phyloP scores from a whole-genome alignment of 2,113 vertebrate genomes.

The Eurystomus gularis region DNA sequence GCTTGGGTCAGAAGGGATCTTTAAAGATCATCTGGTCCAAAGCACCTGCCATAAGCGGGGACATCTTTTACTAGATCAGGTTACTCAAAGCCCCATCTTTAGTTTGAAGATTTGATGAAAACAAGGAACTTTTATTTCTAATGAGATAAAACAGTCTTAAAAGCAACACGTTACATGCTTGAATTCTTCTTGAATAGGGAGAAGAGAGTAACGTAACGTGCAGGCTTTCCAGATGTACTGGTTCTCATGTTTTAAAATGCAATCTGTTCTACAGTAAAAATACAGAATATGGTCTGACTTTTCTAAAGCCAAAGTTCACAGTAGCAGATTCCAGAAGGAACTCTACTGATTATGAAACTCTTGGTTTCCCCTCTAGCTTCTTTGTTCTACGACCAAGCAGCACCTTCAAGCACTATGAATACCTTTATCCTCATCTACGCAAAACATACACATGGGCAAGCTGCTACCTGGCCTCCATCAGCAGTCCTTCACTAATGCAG shows the following conservation, averaged over 20 bases:
- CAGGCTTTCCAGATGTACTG: background rate
- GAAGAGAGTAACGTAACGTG: background rate
- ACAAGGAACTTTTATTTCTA: background rate
- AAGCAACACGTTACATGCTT: background rate
- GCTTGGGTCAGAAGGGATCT: background rate
- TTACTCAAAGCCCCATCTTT: background rate
- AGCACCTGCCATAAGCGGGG: background rate
- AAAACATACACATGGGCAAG: background rate
- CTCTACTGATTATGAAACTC: background rate
- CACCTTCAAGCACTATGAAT: background rate
- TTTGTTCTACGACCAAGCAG: background rate
- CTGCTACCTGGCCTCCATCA: background rate
- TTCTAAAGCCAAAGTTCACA: background rate
- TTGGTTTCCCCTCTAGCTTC: background rate
- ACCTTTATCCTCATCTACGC: background rate
- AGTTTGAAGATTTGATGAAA: background rate
- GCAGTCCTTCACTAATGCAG: background rate
- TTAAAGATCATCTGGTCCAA: background rate
- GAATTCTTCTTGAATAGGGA: background rate
- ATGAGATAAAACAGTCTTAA: background rate
- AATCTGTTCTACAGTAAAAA: background rate
- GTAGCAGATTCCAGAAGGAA: background rate
- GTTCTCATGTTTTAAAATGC: background rate
- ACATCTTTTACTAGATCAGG: background rate
- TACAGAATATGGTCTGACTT: background rate